Percentiles rank a stretch among this genome's conserved stretches.
Evolutionary conservation across 2,888 invertebrate genomes (phyloP).

Genomic region (Cenopis cana): DNA sequence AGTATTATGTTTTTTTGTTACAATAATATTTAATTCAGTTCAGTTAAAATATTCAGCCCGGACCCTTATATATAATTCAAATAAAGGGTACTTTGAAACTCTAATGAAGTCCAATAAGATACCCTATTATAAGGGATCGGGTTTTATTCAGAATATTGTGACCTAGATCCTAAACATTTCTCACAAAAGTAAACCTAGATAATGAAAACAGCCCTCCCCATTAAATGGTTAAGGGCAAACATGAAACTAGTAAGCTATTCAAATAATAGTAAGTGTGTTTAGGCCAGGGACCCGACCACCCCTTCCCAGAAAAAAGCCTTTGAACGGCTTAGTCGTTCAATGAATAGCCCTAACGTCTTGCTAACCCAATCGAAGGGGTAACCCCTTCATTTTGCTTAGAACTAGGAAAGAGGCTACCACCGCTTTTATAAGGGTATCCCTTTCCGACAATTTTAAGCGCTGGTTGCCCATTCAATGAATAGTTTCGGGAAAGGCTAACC

Average conservation of each 20-base stretch:
- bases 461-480: too few relatives aligned
- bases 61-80: conserved; percentile 1
- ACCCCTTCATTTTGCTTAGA: too few relatives aligned
- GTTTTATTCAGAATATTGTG: background rate
- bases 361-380: too few relatives aligned
- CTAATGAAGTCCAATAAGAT: background rate
- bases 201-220: background rate
- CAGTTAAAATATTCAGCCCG: background rate
- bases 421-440: too few relatives aligned
- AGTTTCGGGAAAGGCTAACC: too few relatives aligned
- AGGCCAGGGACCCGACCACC: too few relatives aligned
- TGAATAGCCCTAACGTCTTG: too few relatives aligned
- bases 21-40: background rate
- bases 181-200: background rate
- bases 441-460: too few relatives aligned
- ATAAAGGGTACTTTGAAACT: background rate
- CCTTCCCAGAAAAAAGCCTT: too few relatives aligned
- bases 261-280: conserved; percentile 6
- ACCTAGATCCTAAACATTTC: background rate
- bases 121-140: background rate
- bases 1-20: background rate
- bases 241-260: background rate
- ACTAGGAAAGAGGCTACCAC: too few relatives aligned
- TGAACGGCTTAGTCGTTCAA: too few relatives aligned
- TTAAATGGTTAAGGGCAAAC: background rate